Evolutionary conservation across 2,888 invertebrate genomes (phyloP), one percentile per base, ranked within the genome.

Genomic region (Hofmannophila pseudospretella): DNA sequence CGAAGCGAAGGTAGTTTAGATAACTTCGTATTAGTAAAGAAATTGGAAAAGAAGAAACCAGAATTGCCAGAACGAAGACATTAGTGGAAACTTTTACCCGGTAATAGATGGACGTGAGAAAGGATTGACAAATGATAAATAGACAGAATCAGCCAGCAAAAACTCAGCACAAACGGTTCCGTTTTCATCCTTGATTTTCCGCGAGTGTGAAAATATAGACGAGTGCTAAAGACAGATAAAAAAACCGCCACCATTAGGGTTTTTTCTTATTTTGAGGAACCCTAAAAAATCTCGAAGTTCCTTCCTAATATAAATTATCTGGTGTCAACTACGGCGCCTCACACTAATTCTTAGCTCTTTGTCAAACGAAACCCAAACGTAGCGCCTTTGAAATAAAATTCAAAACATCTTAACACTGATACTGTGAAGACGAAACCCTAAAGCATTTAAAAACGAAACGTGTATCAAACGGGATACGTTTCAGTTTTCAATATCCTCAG

Each of bases 231-330:
- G 16, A 16, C 16, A 16, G 16, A 16, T 16, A 16, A 16, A 16
- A 16, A 16, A 5, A 16, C n/a, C n/a, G n/a, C n/a, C 16, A 5
- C 16, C 16, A 16, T 16, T 16, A 16, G n/a, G 23, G 23, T 23
- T 23, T 23, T 23, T 23, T 23, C n/a, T n/a, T 2, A n/a, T 4
- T n/a, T 23, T n/a, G 23, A n/a, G 23, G 8, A n/a, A n/a, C 23
- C 32, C 13, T n/a, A 12, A 19, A 32, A 32, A 22, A 32, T 23
- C 11, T 3, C 32, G 13, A 32, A 7, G 13, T 20, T 13, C 23
- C 47, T 50, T 35, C 54, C 23, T 58, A 54, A 67, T 65, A 71
- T 73, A 74, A 71, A 74, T 74, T 73, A 73, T 66, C 67, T 63
- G 56, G 60, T 70, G 70, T 68, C 71, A 68, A 67, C 65, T 22